A percentile compares a stretch with the other conserved stretches of the same genome.
Evolutionary conservation across 2,113 vertebrate species (phyloP).

Genomic region (Alexandromys fortis): DNA sequence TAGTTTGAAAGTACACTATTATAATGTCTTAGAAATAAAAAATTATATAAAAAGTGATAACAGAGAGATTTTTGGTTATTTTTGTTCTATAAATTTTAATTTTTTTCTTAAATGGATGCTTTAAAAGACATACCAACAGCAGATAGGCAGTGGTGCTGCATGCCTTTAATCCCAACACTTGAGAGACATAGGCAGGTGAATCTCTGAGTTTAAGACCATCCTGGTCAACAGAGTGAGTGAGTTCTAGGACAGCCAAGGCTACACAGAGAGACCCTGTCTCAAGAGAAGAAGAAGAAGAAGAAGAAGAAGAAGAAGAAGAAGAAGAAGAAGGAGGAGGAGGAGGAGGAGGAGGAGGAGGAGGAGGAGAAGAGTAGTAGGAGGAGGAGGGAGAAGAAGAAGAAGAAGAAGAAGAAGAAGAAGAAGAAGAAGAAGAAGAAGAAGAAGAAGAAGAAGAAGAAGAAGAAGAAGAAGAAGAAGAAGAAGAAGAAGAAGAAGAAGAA

Average conservation of each 20-base stretch:
- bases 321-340: accelerated
- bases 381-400: too few relatives aligned
- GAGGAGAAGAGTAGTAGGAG: accelerated
- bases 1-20: not conserved
- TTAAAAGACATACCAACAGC: not conserved
- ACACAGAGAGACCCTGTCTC: not conserved
- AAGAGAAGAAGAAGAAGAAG: not conserved
- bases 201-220: too few relatives aligned
- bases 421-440: too few relatives aligned
- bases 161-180: too few relatives aligned
- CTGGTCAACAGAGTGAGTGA: not conserved
- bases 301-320: not conserved
- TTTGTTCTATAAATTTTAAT: not conserved
- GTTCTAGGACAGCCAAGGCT: not conserved
- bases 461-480: too few relatives aligned
- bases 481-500: too few relatives aligned
- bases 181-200: too few relatives aligned
- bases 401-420: accelerated
- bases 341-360: accelerated
- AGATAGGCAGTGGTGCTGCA: not conserved
- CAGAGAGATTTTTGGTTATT: not conserved
- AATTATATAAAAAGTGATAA: conserved; percentile 15
- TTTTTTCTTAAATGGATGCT: not conserved
- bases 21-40: not conserved
- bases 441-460: too few relatives aligned